Evolutionary conservation across 2,888 invertebrate species (phyloP).

Genomic region (Habrosyne pyritoides): DNA sequence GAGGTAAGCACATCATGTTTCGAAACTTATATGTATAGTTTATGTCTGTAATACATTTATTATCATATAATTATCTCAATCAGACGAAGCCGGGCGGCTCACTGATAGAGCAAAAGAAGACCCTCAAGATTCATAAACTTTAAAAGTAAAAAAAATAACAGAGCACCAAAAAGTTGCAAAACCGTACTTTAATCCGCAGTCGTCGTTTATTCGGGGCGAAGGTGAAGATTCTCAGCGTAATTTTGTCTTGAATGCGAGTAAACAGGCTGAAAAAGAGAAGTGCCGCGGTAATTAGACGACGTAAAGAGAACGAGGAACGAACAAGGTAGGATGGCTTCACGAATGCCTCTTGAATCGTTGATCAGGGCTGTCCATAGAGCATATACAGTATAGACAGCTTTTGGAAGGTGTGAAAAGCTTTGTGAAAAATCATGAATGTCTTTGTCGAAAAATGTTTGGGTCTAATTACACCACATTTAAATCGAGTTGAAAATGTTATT

Average conservation of each 20-base stretch:
- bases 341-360: constrained; percentile 68
- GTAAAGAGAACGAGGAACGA: constrained; percentile 20
- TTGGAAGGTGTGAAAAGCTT: neutral
- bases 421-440: neutral
- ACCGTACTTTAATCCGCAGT: constrained; percentile 39
- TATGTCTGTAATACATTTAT: no score
- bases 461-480: no score
- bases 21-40: no score
- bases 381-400: neutral
- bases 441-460: neutral
- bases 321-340: constrained; percentile 25
- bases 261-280: constrained; percentile 61
- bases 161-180: neutral
- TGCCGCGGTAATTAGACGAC: constrained; percentile 66
- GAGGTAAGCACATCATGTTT: no score
- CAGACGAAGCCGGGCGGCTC: no score
- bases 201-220: constrained; percentile 34
- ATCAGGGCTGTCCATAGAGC: constrained; percentile 39
- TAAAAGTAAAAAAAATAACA: neutral
- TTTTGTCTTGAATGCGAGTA: constrained; percentile 57
- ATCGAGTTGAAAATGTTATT: no score
- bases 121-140: neutral
- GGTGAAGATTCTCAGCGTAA: constrained; percentile 49
- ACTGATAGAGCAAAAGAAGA: no score
- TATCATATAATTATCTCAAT: no score